phyloP scores from a whole-genome alignment of 2,113 vertebrate species.

The Apeltes quadracus region DNA sequence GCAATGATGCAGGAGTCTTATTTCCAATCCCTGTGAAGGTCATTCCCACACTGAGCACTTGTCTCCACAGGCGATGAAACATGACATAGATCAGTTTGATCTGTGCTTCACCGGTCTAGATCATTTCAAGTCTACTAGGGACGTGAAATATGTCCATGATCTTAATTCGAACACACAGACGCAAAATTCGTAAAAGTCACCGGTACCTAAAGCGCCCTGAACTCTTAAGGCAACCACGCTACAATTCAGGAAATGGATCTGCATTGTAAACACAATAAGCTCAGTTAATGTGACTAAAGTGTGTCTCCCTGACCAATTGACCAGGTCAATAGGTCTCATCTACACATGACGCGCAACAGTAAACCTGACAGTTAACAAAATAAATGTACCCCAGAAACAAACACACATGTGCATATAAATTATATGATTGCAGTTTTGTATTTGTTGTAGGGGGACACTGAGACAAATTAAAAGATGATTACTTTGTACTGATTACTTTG shows the following conservation, averaged over 20 bases:
- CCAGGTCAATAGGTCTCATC: not conserved
- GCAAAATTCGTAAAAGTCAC: slow-evolving; percentile 32
- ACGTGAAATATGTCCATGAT: slow-evolving; percentile 9
- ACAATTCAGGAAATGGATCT: slow-evolving; percentile 52
- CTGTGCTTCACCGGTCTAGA: slow-evolving; percentile 3
- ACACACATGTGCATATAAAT: not conserved
- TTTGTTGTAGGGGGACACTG: not conserved
- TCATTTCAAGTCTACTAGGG: slow-evolving; percentile 17
- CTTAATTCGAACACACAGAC: slow-evolving; percentile 22
- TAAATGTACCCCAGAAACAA: not conserved
- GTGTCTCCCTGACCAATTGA: not conserved
- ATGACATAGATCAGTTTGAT: slow-evolving; percentile 7
- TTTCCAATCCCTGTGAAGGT: slow-evolving; percentile 42
- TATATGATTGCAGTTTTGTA: not conserved
- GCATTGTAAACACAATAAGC: slow-evolving; percentile 49
- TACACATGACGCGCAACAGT: not conserved
- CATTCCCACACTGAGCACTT: slow-evolving; percentile 2
- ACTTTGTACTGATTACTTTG: not conserved
- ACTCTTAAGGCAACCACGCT: slow-evolving; percentile 8
- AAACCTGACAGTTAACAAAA: not conserved
- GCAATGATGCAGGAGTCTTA: slow-evolving; percentile 16
- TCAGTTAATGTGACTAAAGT: slow-evolving; percentile 17
- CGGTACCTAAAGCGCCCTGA: too few species aligned
- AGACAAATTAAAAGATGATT: not conserved
- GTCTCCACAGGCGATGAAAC: slow-evolving; percentile 10